These are phyloP conservation scores for Bombyx mori DNA, from an alignment of 1,140 invertebrate genomes.

Conservation along the genomic window ASM3026992v2 NC_085111.1:7876501-7877000, in stretches of 20 bases:
- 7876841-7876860: constrained; percentile 89
- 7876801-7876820: constrained; percentile 1
- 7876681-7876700: constrained; percentile 81
- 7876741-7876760: constrained; percentile 80
- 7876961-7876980: constrained; percentile 67
- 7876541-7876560: constrained; percentile 5
- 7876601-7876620: constrained; percentile 48
- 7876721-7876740: constrained; percentile 87
- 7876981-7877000: neutral
- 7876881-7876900: constrained; percentile 82
- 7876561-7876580: constrained; percentile 76
- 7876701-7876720: constrained; percentile 84
- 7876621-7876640: constrained; percentile 40
- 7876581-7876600: constrained; percentile 71
- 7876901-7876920: constrained; percentile 77
- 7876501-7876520: constrained; percentile 1
- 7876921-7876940: constrained; percentile 76
- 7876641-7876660: constrained; percentile 42
- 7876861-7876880: constrained; percentile 83
- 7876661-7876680: constrained; percentile 81
- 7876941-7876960: constrained; percentile 77
- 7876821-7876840: constrained; percentile 51
- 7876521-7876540: constrained; percentile 2
- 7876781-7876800: neutral
- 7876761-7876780: constrained; percentile 7